Evolutionary conservation across 2,888 invertebrate genomes (phyloP), one percentile per base, ranked within the genome.

Genomic region (Parasteatoda lunata): DNA sequence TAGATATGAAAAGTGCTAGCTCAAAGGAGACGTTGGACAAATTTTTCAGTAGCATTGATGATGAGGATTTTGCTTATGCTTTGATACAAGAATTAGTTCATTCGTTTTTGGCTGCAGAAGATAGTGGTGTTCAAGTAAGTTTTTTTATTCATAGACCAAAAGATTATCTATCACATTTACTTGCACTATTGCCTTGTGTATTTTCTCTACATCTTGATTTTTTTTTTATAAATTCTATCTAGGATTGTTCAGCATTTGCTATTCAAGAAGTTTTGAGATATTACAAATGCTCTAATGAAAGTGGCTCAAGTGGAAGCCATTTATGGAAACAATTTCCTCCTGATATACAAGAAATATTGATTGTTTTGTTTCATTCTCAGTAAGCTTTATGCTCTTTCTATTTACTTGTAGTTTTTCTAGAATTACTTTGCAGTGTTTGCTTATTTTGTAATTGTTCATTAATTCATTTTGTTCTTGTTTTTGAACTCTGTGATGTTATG

Each of bases 181-280:
- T 30, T 30, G 2, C 30, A 30, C 30, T 30, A 30, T 30, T 30
- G 30, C 13, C n/a, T 59, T 59, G 7, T 13, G 8, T 59, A 59
- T 59, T 7, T 59, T 8, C 54, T 47, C 6, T 45, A 49, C 45
- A 52, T 47, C 51, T 13, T 5, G 3, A 15, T 11, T 30, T 70
- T 45, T 48, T 49, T 59, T 79, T 3, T 51, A n/a, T 59, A 54
- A 0, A 66, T 66, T 72, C 0, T 52, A 66, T 77, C 15, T 45
- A 93, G 91, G 93, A 93, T 90, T 92, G 92, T 88, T 92, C 92
- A 64, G 92, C 93, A 3, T 92, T 91, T 89, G 92, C 93, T 48
- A 91, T 93, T 59, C 93, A 93, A 90, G 92, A 93, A 88, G 90
- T 92, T 49, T 90, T 93, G n/a, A 91, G 91, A 79, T 91, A 91